Percentiles rank a stretch among this genome's conserved stretches.
These are phyloP conservation scores for Xiphophorus couchianus DNA, from an alignment of 2,113 vertebrate species.

Conservation along the genomic window DNA sequence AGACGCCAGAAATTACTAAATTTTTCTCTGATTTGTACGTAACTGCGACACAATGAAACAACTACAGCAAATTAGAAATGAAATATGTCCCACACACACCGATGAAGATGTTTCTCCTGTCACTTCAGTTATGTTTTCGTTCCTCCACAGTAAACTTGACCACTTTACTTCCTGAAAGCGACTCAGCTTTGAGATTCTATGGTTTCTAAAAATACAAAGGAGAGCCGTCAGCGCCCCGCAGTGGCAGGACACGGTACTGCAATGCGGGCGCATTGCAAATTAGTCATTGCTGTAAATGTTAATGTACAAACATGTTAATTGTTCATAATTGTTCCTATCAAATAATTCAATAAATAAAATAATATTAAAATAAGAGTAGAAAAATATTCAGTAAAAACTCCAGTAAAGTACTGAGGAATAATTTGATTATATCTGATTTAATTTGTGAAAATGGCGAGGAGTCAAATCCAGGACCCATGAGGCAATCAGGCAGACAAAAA, in stretches of 20 bases:
- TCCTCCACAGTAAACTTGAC: constrained; percentile 20
- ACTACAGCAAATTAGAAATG: too few relatives aligned
- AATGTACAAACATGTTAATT: too few relatives aligned
- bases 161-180: constrained; percentile 68
- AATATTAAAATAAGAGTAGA: background rate
- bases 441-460: too few relatives aligned
- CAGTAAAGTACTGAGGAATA: too few relatives aligned
- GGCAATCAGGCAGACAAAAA: too few relatives aligned
- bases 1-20: background rate
- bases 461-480: too few relatives aligned
- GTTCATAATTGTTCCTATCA: too few relatives aligned
- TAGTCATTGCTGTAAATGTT: too few relatives aligned
- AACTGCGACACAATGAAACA: background rate
- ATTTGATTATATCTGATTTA: too few relatives aligned
- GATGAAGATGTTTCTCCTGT: constrained; percentile 3
- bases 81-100: background rate
- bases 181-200: background rate
- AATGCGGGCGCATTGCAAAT: too few relatives aligned
- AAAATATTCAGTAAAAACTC: too few relatives aligned
- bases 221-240: constrained; percentile 20
- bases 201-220: constrained; percentile 13
- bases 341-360: too few relatives aligned
- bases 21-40: background rate
- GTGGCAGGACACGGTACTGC: background rate
- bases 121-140: background rate